Evolutionary conservation across 2,113 vertebrate genomes (phyloP), one percentile per base, ranked within the genome.

Genomic region (Ondatra zibethicus): DNA sequence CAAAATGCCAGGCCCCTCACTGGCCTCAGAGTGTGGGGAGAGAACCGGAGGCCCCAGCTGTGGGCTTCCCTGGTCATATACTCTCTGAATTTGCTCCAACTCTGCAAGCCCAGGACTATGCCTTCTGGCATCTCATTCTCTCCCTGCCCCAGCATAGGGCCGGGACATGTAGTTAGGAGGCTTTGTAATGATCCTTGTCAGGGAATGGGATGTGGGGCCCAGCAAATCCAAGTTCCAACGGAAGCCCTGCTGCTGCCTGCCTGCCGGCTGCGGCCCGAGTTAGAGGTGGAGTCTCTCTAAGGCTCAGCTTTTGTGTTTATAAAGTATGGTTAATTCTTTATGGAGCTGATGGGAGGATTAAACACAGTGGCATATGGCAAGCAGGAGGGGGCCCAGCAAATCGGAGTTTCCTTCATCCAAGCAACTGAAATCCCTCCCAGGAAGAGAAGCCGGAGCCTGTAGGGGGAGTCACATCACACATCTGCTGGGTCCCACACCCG

Each of bases 341-440:
- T 39, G 23, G 70, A 92, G 73, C 55, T 55, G 80, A 47, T 65
- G 63, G 50, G 58, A 77, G 65, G 50, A 47, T 73, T 89, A 77
- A 92, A 86, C 65, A 14, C 50, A 68, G 61, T 11, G 86, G 77
- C 92, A 94, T 88, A 70, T 95, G 97, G 95, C 66, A n/a, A 92
- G 88, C 92, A 45, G 76, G 81, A 93, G 92, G 76, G 65, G 14
- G 45, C 75, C n/a, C 63, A 36, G 3, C 58, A 70, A 85, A 66
- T 0, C 75, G 50, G 55, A 52, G 72, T 45, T 93, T 70, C 63
- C 58, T 76, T 80, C 93, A 85, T 42, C 92, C 86, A 75, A 47
- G 88, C 89, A 93, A 55, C 92, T 80, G 39, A 55, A 82, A 47
- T 89, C 80, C 66, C 75, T 94, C 80, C 36, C 42, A 63, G 61